phyloP scores from a whole-genome alignment of 2,888 invertebrate species.

The Neria commutata region DNA sequence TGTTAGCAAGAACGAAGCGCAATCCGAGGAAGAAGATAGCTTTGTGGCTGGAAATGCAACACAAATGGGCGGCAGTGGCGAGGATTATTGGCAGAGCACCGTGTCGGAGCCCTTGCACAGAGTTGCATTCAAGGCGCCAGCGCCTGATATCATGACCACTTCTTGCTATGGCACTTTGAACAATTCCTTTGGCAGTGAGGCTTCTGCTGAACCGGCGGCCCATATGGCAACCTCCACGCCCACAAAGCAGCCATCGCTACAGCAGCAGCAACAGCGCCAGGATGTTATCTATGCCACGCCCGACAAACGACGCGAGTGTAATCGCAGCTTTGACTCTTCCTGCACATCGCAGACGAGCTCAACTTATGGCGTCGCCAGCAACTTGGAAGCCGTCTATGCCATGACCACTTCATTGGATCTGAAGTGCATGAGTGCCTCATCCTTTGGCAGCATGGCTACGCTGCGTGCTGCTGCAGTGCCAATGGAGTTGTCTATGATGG shows the following conservation, averaged over 20 bases:
- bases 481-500: constrained; percentile 46
- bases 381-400: constrained; percentile 33
- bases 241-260: constrained; percentile 30
- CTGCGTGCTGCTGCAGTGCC: constrained; percentile 44
- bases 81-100: constrained; percentile 46
- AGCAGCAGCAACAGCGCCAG: constrained; percentile 17
- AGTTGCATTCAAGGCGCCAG: constrained; percentile 17
- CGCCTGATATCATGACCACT: constrained; percentile 60
- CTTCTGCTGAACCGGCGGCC: constrained; percentile 24
- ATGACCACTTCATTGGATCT: constrained; percentile 54
- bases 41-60: constrained; percentile 12
- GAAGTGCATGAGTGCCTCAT: constrained; percentile 44
- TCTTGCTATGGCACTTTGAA: constrained; percentile 61
- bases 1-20: constrained; percentile 34
- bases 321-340: constrained; percentile 55
- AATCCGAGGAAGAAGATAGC: constrained; percentile 5
- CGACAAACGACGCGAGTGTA: constrained; percentile 52
- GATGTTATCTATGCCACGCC: constrained; percentile 56
- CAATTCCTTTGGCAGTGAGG: constrained; percentile 48
- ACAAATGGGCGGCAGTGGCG: constrained; percentile 40
- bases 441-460: constrained; percentile 29
- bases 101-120: constrained; percentile 38
- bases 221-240: constrained; percentile 26
- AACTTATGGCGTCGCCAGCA: constrained; percentile 51
- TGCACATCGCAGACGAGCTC: constrained; percentile 56